Percentiles rank a stretch among this genome's conserved stretches.
Conservation (phyloP, 2,113 vertebrate genomes). For the Myodes glareolus region DNA sequence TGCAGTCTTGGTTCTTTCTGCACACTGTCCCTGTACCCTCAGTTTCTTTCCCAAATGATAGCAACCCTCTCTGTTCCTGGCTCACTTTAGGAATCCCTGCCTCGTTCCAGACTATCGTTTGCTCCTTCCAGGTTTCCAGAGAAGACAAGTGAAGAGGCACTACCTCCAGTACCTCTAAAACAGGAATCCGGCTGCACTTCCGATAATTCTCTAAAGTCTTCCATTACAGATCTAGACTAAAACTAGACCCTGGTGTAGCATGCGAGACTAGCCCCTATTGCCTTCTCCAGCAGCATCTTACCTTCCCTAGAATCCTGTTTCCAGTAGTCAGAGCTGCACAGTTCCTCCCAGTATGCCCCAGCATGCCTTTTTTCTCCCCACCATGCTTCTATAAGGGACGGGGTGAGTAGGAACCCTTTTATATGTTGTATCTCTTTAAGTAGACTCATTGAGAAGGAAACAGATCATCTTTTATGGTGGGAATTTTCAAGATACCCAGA, state of each 20-base stretch:
- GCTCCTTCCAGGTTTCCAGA: neutral
- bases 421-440: neutral
- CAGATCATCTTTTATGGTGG: neutral
- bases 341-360: neutral
- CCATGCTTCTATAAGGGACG: neutral
- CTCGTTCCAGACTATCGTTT: neutral
- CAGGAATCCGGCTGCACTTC: neutral
- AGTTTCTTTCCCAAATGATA: neutral
- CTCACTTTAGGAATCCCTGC: neutral
- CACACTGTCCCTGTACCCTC: neutral
- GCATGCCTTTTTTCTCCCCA: neutral
- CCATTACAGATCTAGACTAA: neutral
- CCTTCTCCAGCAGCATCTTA: neutral
- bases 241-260: neutral
- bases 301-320: neutral
- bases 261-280: neutral
- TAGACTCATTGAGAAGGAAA: neutral
- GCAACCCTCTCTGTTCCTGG: neutral
- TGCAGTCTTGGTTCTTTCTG: neutral
- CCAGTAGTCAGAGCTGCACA: neutral
- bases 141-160: neutral
- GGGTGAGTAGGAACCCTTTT: neutral
- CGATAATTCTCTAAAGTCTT: neutral
- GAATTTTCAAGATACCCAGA: conserved; percentile 10
- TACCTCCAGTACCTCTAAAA: neutral